Evolutionary conservation across 2,113 vertebrate species (phyloP).

Genomic region (Eleginops maclovinus): DNA sequence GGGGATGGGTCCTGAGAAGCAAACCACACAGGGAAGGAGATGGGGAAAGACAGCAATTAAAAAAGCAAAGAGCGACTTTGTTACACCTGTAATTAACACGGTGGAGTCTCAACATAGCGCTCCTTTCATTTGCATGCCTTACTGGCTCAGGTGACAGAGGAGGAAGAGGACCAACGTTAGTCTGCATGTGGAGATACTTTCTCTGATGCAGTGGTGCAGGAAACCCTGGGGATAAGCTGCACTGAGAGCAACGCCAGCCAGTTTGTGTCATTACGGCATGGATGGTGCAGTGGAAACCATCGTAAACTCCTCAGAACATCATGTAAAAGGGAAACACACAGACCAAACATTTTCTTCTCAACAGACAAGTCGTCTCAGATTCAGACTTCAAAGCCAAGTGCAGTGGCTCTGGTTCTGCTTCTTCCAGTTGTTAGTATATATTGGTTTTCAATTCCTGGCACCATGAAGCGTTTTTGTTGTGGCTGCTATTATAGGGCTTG

Average conservation of each 20-base stretch:
- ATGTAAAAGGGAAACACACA: slow-evolving; percentile 14
- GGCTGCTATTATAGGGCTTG: no score
- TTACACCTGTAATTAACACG: slow-evolving; percentile 66
- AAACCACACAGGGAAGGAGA: slow-evolving; percentile 53
- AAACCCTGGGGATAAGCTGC: slow-evolving; percentile 1
- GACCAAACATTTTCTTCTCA: not conserved
- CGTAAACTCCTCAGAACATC: slow-evolving; percentile 43
- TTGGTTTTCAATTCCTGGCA: not conserved
- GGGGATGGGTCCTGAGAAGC: slow-evolving; percentile 23
- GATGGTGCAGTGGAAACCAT: slow-evolving; percentile 25
- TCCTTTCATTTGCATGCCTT: slow-evolving; percentile 21
- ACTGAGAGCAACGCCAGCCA: slow-evolving; percentile 1
- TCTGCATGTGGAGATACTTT: not conserved
- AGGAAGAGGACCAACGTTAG: not conserved
- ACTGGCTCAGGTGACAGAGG: slow-evolving; percentile 41
- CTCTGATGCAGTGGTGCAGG: not conserved
- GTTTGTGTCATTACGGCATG: slow-evolving; percentile 28
- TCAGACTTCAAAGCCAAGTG: not conserved
- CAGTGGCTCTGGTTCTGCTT: not conserved
- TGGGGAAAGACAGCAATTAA: slow-evolving; percentile 58
- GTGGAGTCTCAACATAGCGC: slow-evolving; percentile 45
- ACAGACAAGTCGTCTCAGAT: not conserved
- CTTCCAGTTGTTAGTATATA: not conserved
- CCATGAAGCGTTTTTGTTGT: no score
- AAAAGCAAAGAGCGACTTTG: slow-evolving; percentile 46